Evolutionary conservation across 2,113 vertebrate genomes (phyloP).

Genomic region (Zapornia atra): DNA sequence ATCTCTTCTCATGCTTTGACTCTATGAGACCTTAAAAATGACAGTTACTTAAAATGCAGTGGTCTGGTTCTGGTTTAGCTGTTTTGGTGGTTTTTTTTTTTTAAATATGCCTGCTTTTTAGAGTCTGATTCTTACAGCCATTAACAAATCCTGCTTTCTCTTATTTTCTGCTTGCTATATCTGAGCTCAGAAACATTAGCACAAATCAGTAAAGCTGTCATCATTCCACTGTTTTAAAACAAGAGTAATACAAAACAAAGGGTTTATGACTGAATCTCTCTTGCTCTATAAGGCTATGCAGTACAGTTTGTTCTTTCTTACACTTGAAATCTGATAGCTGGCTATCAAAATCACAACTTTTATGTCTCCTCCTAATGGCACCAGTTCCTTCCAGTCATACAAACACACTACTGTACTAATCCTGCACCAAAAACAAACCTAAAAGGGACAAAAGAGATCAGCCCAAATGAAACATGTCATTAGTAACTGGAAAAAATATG

Average conservation of each 20-base stretch:
- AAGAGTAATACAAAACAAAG: not conserved
- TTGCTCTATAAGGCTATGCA: not conserved
- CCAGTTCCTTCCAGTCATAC: not conserved
- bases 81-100: not conserved
- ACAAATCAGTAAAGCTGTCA: not conserved
- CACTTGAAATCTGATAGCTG: not conserved
- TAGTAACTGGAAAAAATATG: not conserved
- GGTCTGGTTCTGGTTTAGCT: slow-evolving; percentile 11
- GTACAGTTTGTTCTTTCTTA: not conserved
- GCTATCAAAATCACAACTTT: not conserved
- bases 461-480: not conserved
- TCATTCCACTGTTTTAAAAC: not conserved
- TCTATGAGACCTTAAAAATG: slow-evolving; percentile 8
- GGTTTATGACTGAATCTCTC: not conserved
- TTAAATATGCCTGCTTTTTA: not conserved
- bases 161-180: not conserved
- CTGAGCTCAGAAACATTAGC: not conserved
- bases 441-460: not conserved
- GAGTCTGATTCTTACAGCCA: not conserved
- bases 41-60: slow-evolving; percentile 38
- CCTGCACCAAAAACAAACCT: not conserved
- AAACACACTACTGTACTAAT: not conserved
- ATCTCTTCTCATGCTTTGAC: not conserved
- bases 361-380: not conserved
- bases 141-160: not conserved